Percentiles rank a stretch among this genome's conserved stretches.
phyloP scores from a whole-genome alignment of 2,888 invertebrate species.

The Lampropteryx suffumata region DNA sequence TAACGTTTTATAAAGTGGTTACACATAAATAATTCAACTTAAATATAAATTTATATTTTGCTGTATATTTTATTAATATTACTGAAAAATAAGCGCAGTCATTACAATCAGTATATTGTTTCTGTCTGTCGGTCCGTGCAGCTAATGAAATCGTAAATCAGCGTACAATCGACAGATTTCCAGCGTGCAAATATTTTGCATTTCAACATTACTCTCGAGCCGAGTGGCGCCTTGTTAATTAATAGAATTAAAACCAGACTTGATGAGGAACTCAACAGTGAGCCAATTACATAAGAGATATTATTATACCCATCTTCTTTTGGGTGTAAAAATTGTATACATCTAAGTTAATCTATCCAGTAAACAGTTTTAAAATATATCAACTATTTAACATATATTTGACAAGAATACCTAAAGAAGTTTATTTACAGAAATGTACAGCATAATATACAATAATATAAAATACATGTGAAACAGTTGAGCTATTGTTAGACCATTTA shows the following conservation, averaged over 20 bases:
- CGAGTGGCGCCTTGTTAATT: constrained; percentile 61
- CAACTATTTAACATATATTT: too few species aligned
- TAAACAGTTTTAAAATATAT: constrained; percentile 9
- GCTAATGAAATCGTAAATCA: constrained; percentile 80
- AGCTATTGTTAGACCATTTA: too few species aligned
- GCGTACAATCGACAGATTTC: constrained; percentile 67
- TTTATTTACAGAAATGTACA: too few species aligned
- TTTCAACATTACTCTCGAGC: constrained; percentile 57
- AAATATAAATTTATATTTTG: too few species aligned
- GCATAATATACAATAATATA: too few species aligned
- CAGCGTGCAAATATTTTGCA: constrained; percentile 59
- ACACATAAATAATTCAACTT: too few species aligned
- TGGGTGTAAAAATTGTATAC: constrained; percentile 9
- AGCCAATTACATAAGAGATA: constrained; percentile 45
- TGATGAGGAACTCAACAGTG: constrained; percentile 54
- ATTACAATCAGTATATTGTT: constrained; percentile 59
- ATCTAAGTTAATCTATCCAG: too few species aligned
- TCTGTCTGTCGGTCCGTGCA: constrained; percentile 53
- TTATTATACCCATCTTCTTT: constrained; percentile 23
- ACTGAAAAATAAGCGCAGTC: constrained; percentile 42
- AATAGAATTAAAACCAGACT: constrained; percentile 63
- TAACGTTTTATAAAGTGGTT: too few species aligned
- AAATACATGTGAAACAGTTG: too few species aligned
- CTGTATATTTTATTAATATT: too few species aligned
- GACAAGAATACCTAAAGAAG: too few species aligned